A percentile compares a stretch with the other conserved stretches of the same genome.
phyloP scores from a whole-genome alignment of 2,797 vertebrate genomes.

The Gila robusta region DNA sequence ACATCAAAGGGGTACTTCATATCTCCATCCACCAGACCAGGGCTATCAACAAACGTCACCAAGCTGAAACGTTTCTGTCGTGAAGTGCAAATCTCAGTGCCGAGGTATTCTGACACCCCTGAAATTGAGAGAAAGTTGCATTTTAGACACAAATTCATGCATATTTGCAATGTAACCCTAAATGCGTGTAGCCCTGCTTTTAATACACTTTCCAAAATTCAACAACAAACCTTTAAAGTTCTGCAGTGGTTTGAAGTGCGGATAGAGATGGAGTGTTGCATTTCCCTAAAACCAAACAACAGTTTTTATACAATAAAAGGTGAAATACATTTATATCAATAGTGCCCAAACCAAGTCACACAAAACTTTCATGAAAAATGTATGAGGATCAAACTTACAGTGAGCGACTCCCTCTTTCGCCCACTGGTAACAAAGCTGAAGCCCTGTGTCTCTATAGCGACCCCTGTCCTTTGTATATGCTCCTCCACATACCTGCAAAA shows the following conservation, averaged over 20 bases:
- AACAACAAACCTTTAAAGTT: constrained; percentile 83
- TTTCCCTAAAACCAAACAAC: constrained; percentile 77
- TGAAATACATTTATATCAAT: neutral
- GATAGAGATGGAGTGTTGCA: constrained; percentile 88
- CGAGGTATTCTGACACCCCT: constrained; percentile 86
- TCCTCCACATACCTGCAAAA: constrained; percentile 87
- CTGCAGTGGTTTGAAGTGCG: constrained; percentile 87
- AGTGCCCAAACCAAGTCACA: neutral
- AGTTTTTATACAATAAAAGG: neutral
- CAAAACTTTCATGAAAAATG: neutral
- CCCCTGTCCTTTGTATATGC: constrained; percentile 87
- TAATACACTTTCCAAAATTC: neutral
- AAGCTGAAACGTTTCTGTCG: constrained; percentile 87
- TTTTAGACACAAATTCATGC: neutral
- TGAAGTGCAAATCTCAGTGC: constrained; percentile 88
- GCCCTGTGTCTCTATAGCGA: constrained; percentile 87
- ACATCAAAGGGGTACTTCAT: constrained; percentile 93
- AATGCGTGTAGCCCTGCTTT: neutral
- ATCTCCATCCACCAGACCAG: constrained; percentile 87
- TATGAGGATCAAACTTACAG: constrained; percentile 69
- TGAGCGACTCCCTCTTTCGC: constrained; percentile 87
- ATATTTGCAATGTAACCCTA: neutral
- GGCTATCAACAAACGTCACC: constrained; percentile 87
- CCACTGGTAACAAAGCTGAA: constrained; percentile 88
- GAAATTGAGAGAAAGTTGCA: neutral